phyloP scores from a whole-genome alignment of 2,888 invertebrate species.

The Phengaris alcon region DNA sequence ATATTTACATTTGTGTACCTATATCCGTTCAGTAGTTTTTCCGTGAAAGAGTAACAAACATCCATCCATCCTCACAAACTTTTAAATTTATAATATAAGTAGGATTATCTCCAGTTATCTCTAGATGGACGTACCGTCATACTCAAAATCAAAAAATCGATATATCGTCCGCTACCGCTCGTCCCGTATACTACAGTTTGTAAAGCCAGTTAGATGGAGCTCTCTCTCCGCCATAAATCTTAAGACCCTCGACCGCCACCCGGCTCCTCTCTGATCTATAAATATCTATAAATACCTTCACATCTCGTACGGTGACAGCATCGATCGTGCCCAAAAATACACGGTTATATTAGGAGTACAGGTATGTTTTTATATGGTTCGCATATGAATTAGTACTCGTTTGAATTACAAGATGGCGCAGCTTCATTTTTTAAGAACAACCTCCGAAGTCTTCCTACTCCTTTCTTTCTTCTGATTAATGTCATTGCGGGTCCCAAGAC shows the following conservation, averaged over 20 bases:
- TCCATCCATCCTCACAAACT: too few species aligned
- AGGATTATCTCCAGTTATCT: too few species aligned
- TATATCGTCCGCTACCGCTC: slow-evolving; percentile 36
- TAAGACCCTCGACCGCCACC: slow-evolving; percentile 77
- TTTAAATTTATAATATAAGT: too few species aligned
- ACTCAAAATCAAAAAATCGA: slow-evolving; percentile 2
- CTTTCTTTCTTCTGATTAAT: too few species aligned
- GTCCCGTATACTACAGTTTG: slow-evolving; percentile 44
- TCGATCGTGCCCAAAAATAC: slow-evolving; percentile 7
- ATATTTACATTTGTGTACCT: too few species aligned
- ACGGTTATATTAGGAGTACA: neutral
- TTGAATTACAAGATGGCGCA: neutral
- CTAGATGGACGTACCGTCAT: neutral
- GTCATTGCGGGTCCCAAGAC: too few species aligned
- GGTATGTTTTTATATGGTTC: neutral
- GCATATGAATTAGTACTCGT: neutral
- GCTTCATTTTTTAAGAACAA: too few species aligned
- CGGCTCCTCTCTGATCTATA: slow-evolving; percentile 64
- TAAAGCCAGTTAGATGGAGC: slow-evolving; percentile 76
- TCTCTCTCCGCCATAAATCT: slow-evolving; percentile 78
- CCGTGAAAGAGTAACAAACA: too few species aligned
- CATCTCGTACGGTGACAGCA: slow-evolving; percentile 27
- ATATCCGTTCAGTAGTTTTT: too few species aligned
- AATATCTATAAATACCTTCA: slow-evolving; percentile 76
- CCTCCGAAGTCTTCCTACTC: too few species aligned